phyloP scores from a whole-genome alignment of 2,888 invertebrate species.

The Clistopyga incitator region DNA sequence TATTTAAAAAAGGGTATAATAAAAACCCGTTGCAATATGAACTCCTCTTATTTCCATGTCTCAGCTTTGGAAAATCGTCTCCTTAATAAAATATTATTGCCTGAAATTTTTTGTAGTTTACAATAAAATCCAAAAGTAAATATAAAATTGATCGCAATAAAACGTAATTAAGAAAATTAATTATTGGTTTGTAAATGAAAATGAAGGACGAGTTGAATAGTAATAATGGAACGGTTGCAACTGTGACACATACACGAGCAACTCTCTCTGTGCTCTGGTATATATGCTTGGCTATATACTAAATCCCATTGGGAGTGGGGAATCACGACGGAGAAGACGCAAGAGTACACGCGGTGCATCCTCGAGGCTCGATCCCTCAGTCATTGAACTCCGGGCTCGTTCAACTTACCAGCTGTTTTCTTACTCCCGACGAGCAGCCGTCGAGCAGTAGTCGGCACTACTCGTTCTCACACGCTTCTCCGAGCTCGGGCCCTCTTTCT shows the following conservation, averaged over 20 bases:
- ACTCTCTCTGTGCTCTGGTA: background rate
- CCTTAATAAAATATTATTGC: too few species aligned
- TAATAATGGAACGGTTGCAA: background rate
- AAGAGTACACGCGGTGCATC: conserved; percentile 66
- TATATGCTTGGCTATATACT: background rate
- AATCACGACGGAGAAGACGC: conserved; percentile 40
- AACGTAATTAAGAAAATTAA: too few species aligned
- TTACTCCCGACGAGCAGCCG: conserved; percentile 70
- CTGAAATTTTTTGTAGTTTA: too few species aligned
- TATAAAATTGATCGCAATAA: too few species aligned
- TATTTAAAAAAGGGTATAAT: too few species aligned
- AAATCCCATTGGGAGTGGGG: conserved; percentile 13
- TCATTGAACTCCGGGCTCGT: conserved; percentile 82
- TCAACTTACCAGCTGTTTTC: conserved; percentile 83
- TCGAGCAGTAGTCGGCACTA: conserved; percentile 53
- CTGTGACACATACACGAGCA: background rate
- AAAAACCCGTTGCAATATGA: too few species aligned
- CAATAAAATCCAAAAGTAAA: too few species aligned
- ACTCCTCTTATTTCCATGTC: too few species aligned
- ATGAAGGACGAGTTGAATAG: background rate
- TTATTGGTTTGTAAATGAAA: background rate
- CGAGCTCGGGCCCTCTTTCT: conserved; percentile 46
- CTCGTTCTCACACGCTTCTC: conserved; percentile 44
- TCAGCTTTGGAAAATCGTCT: too few species aligned
- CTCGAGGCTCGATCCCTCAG: conserved; percentile 77